Conservation (phyloP, 2,113 vertebrate species). For the Proterorhinus semilunaris region DNA sequence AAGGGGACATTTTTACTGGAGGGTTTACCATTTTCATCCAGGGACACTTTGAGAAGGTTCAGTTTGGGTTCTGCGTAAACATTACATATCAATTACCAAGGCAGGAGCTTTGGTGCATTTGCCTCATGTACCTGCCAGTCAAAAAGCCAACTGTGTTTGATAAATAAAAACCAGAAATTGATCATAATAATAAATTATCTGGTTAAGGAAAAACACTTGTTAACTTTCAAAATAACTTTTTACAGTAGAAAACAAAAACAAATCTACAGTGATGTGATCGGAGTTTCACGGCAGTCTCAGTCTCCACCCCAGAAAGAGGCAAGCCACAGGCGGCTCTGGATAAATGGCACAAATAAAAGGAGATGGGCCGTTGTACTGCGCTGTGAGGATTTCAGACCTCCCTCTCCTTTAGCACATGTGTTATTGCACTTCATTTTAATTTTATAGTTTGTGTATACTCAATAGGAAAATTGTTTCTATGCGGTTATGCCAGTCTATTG, state of each 20-base stretch:
- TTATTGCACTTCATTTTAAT: constrained; percentile 80
- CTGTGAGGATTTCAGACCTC: constrained; percentile 24
- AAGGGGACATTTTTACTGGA: not conserved
- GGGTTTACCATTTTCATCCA: not conserved
- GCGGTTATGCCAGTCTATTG: constrained; percentile 76
- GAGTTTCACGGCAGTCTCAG: constrained; percentile 16
- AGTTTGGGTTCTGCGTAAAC: no score
- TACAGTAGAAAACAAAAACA: not conserved
- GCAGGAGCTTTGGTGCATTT: no score
- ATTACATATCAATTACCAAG: no score
- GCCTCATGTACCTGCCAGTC: no score
- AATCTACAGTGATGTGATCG: constrained; percentile 19
- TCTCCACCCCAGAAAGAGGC: constrained; percentile 4
- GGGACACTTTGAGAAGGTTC: no score
- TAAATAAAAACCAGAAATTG: not conserved
- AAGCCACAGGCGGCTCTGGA: constrained; percentile 28
- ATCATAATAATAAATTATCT: not conserved
- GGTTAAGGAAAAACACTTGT: not conserved
- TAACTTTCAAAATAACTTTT: not conserved
- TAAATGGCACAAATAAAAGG: constrained; percentile 41
- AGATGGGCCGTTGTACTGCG: constrained; percentile 32
- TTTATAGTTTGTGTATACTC: constrained; percentile 78
- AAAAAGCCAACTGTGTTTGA: no score
- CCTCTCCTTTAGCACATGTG: constrained; percentile 56
- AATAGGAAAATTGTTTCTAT: constrained; percentile 77